A percentile compares a stretch with the other conserved stretches of the same genome.
Conservation (phyloP, 2,113 vertebrate species). For the Leptocoma aspasia region DNA sequence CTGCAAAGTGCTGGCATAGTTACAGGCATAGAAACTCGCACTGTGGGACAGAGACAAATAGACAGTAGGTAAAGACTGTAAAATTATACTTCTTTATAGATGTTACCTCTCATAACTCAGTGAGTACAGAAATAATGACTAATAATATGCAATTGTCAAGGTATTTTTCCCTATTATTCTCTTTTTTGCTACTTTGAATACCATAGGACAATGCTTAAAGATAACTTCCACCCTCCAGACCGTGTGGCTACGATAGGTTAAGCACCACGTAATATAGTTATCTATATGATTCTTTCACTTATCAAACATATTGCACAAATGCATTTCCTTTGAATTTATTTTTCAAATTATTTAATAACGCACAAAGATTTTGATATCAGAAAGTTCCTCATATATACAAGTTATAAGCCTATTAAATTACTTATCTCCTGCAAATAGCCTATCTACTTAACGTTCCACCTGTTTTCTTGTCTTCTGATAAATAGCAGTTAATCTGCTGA, state of each 20-base stretch:
- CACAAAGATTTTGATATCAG: not conserved
- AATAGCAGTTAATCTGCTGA: not conserved
- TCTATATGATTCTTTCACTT: not conserved
- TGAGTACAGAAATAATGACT: not conserved
- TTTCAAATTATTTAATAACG: not conserved
- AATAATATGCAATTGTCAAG: not conserved
- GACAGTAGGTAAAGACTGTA: not conserved
- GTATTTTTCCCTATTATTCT: not conserved
- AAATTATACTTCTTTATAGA: not conserved
- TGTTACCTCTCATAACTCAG: not conserved
- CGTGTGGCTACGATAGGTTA: not conserved
- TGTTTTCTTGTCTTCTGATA: constrained; percentile 2
- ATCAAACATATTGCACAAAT: not conserved
- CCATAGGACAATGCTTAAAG: not conserved
- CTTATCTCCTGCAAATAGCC: not conserved
- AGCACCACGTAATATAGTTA: not conserved
- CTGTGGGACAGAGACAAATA: not conserved
- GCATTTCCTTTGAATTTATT: not conserved
- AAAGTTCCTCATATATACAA: not conserved
- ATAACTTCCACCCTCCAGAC: not conserved
- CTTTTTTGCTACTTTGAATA: not conserved
- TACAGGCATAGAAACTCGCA: not conserved
- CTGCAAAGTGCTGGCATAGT: not conserved
- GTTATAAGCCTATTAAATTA: not conserved
- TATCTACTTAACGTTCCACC: not conserved